A percentile compares a stretch with the other conserved stretches of the same genome.
Conservation (phyloP, 1,140 invertebrate genomes). For the Maniola jurtina region DNA sequence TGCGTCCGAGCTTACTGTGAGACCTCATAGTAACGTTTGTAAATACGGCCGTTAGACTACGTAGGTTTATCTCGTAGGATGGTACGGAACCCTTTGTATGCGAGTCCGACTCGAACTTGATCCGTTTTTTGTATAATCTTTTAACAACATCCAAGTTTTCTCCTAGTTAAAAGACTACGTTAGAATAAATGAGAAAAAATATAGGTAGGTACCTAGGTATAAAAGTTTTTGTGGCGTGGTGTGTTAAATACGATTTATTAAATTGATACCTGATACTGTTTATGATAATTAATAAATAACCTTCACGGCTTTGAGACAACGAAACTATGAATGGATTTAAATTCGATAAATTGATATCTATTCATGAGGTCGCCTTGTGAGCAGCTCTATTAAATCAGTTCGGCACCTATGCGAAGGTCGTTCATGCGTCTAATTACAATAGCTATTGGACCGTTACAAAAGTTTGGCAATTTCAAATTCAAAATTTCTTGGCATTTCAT, state of each 20-base stretch:
- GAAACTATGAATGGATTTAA: constrained; percentile 17
- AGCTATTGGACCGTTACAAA: constrained; percentile 11
- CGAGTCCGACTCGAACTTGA: no score
- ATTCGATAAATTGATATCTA: constrained; percentile 22
- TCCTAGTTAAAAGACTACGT: no score
- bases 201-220: no score
- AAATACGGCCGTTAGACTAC: no score
- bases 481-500: no score
- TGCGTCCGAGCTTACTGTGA: no score
- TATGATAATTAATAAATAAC: not conserved
- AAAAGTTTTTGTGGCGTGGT: not conserved
- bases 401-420: constrained; percentile 13
- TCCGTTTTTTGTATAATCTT: no score
- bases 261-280: not conserved
- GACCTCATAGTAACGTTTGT: no score
- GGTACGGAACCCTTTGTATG: no score
- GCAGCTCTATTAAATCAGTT: constrained; percentile 20
- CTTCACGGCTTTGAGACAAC: not conserved
- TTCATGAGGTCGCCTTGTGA: constrained; percentile 26
- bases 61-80: no score
- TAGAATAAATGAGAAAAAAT: no score
- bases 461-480: constrained; percentile 9
- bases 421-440: constrained; percentile 11
- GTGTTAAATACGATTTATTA: not conserved
- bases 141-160: no score